Percentiles rank a stretch among this genome's conserved stretches.
Conservation (phyloP, 1,140 invertebrate genomes). For the Drosophila repleta region DNA sequence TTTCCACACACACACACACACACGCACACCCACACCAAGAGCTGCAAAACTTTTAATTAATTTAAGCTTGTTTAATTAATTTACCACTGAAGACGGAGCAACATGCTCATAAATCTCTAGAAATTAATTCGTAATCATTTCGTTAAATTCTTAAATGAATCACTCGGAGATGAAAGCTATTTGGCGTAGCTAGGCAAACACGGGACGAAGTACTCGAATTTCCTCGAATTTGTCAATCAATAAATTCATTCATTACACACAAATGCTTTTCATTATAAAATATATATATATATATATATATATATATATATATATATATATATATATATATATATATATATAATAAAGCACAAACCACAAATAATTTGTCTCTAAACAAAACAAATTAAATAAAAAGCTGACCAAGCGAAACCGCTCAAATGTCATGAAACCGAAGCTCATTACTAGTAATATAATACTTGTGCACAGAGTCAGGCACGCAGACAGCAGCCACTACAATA, state of each 20-base stretch:
- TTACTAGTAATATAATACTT: conserved; percentile 39
- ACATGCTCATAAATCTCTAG: conserved; percentile 9
- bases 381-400: conserved; percentile 1
- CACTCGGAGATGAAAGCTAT: conserved; percentile 15
- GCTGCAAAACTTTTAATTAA: conserved; percentile 58
- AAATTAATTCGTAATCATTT: conserved; percentile 16
- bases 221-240: conserved; percentile 19
- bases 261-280: conserved; percentile 21
- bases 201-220: neutral
- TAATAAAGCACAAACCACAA: conserved; percentile 1
- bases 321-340: too few species aligned
- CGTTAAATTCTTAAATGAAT: neutral
- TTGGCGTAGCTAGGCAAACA: neutral
- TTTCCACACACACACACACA: conserved; percentile 13
- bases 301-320: too few species aligned
- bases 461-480: neutral
- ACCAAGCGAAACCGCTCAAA: conserved; percentile 29
- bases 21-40: conserved; percentile 3
- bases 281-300: too few species aligned
- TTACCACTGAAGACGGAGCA: conserved; percentile 2
- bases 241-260: conserved; percentile 31
- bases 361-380: conserved; percentile 4
- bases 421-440: conserved; percentile 45
- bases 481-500: neutral
- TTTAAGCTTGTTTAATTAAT: conserved; percentile 51